Conservation (phyloP, 37 sponge, comb jelly and placozoan genomes). For the Chondrosia reniformis region DNA sequence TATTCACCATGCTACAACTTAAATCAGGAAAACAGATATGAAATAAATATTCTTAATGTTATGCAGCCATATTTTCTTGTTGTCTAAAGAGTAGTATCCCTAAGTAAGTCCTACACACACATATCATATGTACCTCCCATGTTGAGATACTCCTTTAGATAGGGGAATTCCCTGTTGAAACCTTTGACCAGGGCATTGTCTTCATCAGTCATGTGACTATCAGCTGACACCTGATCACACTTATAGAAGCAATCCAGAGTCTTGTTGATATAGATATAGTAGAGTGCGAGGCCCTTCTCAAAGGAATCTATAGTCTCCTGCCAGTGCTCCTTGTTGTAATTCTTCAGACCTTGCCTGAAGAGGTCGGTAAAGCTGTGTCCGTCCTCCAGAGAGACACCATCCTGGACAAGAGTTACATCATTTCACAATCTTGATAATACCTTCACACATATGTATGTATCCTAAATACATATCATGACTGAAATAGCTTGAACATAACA, state of each 20-base stretch:
- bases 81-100: no score
- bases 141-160: constrained; percentile 24
- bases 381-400: constrained; percentile 53
- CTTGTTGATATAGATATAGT: constrained; percentile 42
- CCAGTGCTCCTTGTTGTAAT: constrained; percentile 47
- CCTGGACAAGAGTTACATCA: constrained; percentile 23
- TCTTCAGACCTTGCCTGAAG: constrained; percentile 41
- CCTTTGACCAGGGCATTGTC: constrained; percentile 5
- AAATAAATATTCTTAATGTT: no score
- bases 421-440: not conserved
- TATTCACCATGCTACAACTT: no score
- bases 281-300: constrained; percentile 56
- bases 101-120: no score
- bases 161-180: not conserved
- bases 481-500: not conserved
- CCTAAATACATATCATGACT: not conserved
- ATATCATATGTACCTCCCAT: no score
- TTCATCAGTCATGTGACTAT: constrained; percentile 2
- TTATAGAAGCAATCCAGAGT: constrained; percentile 43
- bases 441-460: not conserved
- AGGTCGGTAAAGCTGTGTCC: constrained; percentile 37
- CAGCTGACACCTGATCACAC: constrained; percentile 31
- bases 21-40: no score
- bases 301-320: constrained; percentile 40
- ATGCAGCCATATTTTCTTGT: no score